Evolutionary conservation across 2,113 vertebrate genomes (phyloP).

Genomic region (Echinops telfairi): DNA sequence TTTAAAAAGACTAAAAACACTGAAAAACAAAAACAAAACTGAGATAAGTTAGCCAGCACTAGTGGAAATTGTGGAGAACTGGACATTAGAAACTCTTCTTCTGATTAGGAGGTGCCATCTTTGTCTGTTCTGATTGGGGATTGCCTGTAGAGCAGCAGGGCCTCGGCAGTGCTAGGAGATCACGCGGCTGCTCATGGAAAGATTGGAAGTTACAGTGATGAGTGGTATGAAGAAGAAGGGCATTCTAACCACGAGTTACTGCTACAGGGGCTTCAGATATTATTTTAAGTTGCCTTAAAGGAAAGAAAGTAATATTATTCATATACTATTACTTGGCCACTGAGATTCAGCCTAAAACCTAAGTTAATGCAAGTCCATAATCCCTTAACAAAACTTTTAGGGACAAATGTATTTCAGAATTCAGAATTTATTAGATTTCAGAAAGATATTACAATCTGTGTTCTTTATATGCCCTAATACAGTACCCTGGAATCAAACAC

Average conservation of each 20-base stretch:
- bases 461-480: neutral
- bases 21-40: neutral
- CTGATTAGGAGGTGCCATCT: too few relatives aligned
- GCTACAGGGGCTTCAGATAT: neutral
- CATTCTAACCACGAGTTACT: neutral
- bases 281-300: constrained; percentile 5
- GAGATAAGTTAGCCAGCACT: neutral
- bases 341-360: neutral
- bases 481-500: neutral
- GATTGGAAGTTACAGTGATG: neutral
- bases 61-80: neutral
- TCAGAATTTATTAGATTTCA: neutral
- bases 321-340: neutral
- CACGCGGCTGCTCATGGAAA: neutral
- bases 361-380: neutral
- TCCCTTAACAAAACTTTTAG: neutral
- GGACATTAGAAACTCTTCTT: neutral
- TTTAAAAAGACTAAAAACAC: too few relatives aligned
- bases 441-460: neutral
- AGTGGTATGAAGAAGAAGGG: neutral
- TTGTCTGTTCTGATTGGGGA: too few relatives aligned
- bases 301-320: constrained; percentile 16
- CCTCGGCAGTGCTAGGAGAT: too few relatives aligned
- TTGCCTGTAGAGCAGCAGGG: neutral
- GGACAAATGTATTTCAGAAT: neutral